Conservation (phyloP, 2,797 vertebrate genomes). For the Syndactyla subalaris region DNA sequence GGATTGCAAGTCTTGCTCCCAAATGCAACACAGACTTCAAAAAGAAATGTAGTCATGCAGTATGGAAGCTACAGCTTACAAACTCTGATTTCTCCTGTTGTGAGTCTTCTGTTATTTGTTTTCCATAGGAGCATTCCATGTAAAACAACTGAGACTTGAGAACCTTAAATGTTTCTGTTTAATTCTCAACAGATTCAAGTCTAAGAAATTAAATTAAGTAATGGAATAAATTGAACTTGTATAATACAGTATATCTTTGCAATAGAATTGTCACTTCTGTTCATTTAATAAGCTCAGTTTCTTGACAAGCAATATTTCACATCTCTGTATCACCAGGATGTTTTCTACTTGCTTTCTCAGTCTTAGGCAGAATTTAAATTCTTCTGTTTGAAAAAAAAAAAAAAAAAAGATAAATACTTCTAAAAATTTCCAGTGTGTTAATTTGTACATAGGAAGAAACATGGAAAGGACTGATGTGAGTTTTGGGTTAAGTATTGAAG, state of each 20-base stretch:
- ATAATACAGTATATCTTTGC: slow-evolving; percentile 15
- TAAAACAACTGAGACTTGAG: neutral
- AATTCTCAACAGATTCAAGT: neutral
- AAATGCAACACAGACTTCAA: neutral
- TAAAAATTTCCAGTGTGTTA: neutral
- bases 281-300: neutral
- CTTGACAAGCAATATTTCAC: neutral
- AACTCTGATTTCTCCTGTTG: neutral
- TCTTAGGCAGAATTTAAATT: neutral
- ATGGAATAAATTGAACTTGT: slow-evolving; percentile 37
- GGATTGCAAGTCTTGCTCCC: neutral
- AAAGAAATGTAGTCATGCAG: neutral
- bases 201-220: neutral
- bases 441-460: neutral
- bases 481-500: neutral
- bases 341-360: neutral
- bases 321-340: neutral
- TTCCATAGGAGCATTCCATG: neutral
- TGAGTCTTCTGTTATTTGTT: neutral
- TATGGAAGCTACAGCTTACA: neutral
- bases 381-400: neutral
- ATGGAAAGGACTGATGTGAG: neutral
- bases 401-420: neutral
- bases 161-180: neutral
- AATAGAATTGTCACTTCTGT: slow-evolving; percentile 13